phyloP scores from a whole-genome alignment of 2,888 invertebrate species.

The Merodon equestris region DNA sequence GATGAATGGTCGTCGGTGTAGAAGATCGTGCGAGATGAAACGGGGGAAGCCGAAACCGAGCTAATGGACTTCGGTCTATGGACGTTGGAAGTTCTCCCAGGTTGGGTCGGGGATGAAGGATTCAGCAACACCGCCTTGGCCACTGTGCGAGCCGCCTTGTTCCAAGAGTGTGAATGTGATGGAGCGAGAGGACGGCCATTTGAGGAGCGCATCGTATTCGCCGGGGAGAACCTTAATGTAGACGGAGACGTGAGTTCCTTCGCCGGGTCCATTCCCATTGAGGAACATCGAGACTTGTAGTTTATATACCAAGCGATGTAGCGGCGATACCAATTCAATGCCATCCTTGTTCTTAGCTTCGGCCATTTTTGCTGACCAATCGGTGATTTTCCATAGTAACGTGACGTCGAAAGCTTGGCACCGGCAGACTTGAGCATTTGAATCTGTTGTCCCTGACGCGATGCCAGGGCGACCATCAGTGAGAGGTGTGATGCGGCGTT shows the following conservation, averaged over 20 bases:
- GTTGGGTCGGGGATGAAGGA: slow-evolving; percentile 97
- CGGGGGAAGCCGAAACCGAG: slow-evolving; percentile 97
- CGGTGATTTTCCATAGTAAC: no score
- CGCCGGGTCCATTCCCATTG: slow-evolving; percentile 96
- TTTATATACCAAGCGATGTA: no score
- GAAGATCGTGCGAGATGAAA: slow-evolving; percentile 94
- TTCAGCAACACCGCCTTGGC: slow-evolving; percentile 81
- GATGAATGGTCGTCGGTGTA: slow-evolving; percentile 93
- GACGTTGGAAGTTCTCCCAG: slow-evolving; percentile 98
- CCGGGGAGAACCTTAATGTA: slow-evolving; percentile 97
- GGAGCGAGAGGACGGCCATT: slow-evolving; percentile 97
- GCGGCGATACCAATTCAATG: slow-evolving; percentile 92
- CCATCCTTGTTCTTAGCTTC: slow-evolving; percentile 95
- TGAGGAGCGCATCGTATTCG: slow-evolving; percentile 94
- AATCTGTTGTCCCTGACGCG: slow-evolving; percentile 92
- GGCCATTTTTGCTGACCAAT: slow-evolving; percentile 91
- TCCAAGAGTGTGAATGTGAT: slow-evolving; percentile 97
- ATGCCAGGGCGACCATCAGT: slow-evolving; percentile 90
- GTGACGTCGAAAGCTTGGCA: slow-evolving; percentile 87
- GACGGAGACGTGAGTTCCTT: slow-evolving; percentile 93
- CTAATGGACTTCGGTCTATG: no score
- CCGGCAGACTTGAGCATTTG: slow-evolving; percentile 89
- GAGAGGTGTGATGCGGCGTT: slow-evolving; percentile 90
- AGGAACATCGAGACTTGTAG: slow-evolving; percentile 93
- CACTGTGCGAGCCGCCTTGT: slow-evolving; percentile 82